These are phyloP conservation scores for Esox niger DNA, from an alignment of 2,113 vertebrate genomes.

Conservation along the genomic window DNA sequence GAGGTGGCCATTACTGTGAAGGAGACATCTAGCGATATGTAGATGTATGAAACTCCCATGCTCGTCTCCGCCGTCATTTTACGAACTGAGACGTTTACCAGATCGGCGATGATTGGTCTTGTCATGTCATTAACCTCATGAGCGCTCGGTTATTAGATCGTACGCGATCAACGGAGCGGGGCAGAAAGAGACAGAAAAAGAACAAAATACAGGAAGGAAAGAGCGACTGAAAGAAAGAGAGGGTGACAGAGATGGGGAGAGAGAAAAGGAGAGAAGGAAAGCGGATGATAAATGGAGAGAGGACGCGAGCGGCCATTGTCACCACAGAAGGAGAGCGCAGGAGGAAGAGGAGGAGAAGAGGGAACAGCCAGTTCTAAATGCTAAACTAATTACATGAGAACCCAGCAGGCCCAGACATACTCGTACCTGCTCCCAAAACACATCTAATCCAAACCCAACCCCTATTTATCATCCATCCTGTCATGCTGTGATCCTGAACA, in stretches of 20 bases:
- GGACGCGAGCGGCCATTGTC: too few relatives aligned
- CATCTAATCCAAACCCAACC: too few relatives aligned
- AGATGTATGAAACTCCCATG: neutral
- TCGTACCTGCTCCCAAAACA: neutral
- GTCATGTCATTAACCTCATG: slow-evolving; percentile 39
- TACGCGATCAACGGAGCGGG: neutral
- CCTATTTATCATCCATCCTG: too few relatives aligned
- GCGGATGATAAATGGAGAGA: too few relatives aligned
- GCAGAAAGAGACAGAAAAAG: slow-evolving; percentile 1
- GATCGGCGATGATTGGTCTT: slow-evolving; percentile 9
- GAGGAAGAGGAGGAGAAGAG: slow-evolving; percentile 3
- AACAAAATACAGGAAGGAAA: neutral
- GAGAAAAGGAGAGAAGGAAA: neutral
- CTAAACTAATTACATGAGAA: slow-evolving; percentile 24
- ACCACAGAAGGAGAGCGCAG: neutral
- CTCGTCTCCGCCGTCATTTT: too few relatives aligned
- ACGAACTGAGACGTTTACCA: too few relatives aligned
- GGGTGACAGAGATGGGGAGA: slow-evolving; percentile 1
- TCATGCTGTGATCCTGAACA: too few relatives aligned
- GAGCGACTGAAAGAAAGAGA: neutral
- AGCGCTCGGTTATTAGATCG: slow-evolving; percentile 33
- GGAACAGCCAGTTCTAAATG: slow-evolving; percentile 3
- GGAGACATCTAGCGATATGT: neutral
- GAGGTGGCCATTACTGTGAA: too few relatives aligned
- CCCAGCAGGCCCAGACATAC: neutral